phyloP scores from a whole-genome alignment of 2,888 invertebrate genomes.

The Pachydiplax longipennis region DNA sequence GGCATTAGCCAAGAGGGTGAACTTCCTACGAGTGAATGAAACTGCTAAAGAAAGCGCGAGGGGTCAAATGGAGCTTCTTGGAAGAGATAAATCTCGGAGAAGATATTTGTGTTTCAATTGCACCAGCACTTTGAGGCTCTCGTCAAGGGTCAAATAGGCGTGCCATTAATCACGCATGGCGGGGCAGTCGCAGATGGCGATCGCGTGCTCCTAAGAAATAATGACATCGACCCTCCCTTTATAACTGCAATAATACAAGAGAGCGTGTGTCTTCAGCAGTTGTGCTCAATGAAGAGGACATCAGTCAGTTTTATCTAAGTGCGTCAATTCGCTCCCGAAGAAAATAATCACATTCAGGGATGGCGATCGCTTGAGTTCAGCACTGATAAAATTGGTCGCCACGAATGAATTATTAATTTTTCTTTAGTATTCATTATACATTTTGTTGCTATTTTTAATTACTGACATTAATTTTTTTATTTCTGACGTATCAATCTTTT shows the following conservation, averaged over 20 bases:
- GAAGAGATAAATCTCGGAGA: slow-evolving; percentile 37
- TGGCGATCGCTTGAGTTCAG: too few relatives aligned
- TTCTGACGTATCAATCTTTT: too few relatives aligned
- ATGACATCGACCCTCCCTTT: background rate
- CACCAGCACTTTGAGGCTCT: too few relatives aligned
- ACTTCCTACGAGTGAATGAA: background rate
- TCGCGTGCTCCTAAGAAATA: background rate
- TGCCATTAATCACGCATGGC: slow-evolving; percentile 34
- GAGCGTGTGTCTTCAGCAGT: background rate
- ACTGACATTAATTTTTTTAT: too few relatives aligned
- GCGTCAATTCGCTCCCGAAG: too few relatives aligned
- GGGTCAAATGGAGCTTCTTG: background rate
- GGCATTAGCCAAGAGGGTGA: background rate
- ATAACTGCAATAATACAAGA: background rate
- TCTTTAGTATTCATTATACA: too few relatives aligned
- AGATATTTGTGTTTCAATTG: background rate
- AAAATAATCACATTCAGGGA: too few relatives aligned
- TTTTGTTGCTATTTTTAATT: too few relatives aligned
- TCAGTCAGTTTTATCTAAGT: background rate
- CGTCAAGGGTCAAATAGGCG: slow-evolving; percentile 24
- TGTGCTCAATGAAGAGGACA: background rate
- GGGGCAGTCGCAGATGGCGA: slow-evolving; percentile 7
- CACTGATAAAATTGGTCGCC: too few relatives aligned
- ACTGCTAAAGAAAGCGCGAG: background rate
- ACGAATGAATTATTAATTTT: too few relatives aligned